These are phyloP conservation scores for Chloroceryle aenea DNA, from an alignment of 2,113 vertebrate species.

Conservation along the genomic window DNA sequence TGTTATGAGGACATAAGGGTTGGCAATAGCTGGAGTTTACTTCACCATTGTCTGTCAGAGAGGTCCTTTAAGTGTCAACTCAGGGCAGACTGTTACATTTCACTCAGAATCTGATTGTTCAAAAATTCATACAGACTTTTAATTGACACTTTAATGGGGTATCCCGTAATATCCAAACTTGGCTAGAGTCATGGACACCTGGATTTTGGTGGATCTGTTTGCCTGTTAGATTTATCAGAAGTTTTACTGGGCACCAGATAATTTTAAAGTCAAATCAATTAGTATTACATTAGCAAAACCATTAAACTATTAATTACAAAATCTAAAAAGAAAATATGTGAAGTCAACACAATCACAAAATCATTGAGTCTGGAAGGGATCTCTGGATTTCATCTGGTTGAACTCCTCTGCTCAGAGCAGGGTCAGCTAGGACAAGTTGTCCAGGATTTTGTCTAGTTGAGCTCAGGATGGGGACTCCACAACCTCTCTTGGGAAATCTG, in stretches of 20 bases:
- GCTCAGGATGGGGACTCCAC: neutral
- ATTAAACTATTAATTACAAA: neutral
- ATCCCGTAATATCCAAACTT: neutral
- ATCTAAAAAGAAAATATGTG: neutral
- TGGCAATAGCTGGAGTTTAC: neutral
- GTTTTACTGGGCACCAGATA: neutral
- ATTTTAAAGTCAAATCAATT: neutral
- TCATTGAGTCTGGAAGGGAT: neutral
- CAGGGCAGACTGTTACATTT: neutral
- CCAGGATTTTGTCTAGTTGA: neutral
- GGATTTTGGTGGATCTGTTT: neutral
- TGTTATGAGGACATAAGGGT: neutral
- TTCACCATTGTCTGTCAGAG: neutral
- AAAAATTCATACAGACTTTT: neutral
- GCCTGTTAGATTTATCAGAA: neutral
- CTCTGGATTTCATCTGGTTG: neutral
- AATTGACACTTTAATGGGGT: neutral
- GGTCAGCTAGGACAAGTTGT: neutral
- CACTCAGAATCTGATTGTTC: neutral
- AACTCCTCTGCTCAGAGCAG: neutral
- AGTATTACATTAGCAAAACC: neutral
- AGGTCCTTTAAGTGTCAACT: neutral
- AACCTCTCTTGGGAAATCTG: neutral
- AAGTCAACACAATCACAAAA: neutral
- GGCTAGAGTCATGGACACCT: neutral